phyloP scores from a whole-genome alignment of 1,140 invertebrate species.

The Apis florea region DNA sequence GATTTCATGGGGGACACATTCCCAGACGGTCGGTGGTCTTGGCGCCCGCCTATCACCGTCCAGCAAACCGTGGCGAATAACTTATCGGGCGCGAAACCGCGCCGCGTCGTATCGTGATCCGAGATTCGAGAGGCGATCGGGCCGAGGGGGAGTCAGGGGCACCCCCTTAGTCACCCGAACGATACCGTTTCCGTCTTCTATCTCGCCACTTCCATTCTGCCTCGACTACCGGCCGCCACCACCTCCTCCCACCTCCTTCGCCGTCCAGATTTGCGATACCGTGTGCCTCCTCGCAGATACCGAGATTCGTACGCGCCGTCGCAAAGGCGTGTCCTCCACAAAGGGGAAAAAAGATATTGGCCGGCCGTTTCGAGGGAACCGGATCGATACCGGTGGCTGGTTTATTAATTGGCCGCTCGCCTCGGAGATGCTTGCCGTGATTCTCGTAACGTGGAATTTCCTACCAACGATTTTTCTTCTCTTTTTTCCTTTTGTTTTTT shows the following conservation, averaged over 20 bases:
- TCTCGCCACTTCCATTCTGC: slow-evolving; percentile 46
- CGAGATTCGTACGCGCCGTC: slow-evolving; percentile 37
- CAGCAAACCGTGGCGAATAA: slow-evolving; percentile 67
- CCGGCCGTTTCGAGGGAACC: not conserved
- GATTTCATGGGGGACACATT: slow-evolving; percentile 73
- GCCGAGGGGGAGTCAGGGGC: slow-evolving; percentile 39
- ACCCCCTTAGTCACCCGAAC: slow-evolving; percentile 53
- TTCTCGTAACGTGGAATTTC: too few species aligned
- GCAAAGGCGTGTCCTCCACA: slow-evolving; percentile 11
- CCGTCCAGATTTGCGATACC: slow-evolving; percentile 56
- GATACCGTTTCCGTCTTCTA: slow-evolving; percentile 59
- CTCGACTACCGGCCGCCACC: slow-evolving; percentile 16
- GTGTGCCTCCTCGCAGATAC: slow-evolving; percentile 12
- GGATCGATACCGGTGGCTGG: not conserved
- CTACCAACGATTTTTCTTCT: too few species aligned
- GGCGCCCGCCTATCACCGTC: slow-evolving; percentile 74
- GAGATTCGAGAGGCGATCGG: slow-evolving; percentile 43
- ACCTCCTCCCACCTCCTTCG: slow-evolving; percentile 51
- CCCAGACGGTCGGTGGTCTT: slow-evolving; percentile 74
- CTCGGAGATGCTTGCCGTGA: not conserved
- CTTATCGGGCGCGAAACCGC: slow-evolving; percentile 71
- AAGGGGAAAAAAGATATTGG: not conserved
- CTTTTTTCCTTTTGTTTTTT: too few species aligned
- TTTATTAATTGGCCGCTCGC: not conserved
- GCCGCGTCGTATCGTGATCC: slow-evolving; percentile 43